These are phyloP conservation scores for Linnaemya vulpina DNA, from an alignment of 2,888 invertebrate species.

Conservation along the genomic window DNA sequence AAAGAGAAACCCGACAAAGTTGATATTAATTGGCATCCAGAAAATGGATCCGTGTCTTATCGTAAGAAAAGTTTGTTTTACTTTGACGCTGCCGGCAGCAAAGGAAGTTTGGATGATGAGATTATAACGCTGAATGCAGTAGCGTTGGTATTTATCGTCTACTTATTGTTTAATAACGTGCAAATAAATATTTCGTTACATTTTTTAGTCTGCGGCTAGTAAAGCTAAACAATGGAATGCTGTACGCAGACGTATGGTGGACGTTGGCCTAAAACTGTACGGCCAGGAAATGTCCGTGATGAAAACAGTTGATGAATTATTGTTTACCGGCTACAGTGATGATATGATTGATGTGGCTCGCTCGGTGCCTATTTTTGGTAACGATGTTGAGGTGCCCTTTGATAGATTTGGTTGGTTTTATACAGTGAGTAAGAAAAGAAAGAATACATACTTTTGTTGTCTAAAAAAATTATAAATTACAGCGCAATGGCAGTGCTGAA, in stretches of 20 bases:
- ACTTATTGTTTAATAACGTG: not conserved
- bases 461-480: slow-evolving; percentile 75
- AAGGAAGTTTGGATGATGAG: slow-evolving; percentile 74
- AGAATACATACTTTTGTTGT: not conserved
- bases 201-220: slow-evolving; percentile 83
- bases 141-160: slow-evolving; percentile 86
- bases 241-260: slow-evolving; percentile 85
- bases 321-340: slow-evolving; percentile 93
- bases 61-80: slow-evolving; percentile 87
- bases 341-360: slow-evolving; percentile 87
- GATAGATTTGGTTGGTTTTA: slow-evolving; percentile 96
- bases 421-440: slow-evolving; percentile 81
- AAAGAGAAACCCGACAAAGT: slow-evolving; percentile 87
- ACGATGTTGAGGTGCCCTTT: slow-evolving; percentile 85
- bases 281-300: slow-evolving; percentile 85
- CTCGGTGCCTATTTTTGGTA: slow-evolving; percentile 84
- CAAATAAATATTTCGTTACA: not conserved
- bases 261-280: slow-evolving; percentile 85
- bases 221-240: slow-evolving; percentile 85
- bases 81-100: slow-evolving; percentile 83
- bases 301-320: slow-evolving; percentile 87
- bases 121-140: slow-evolving; percentile 87
- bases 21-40: slow-evolving; percentile 88
- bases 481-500: slow-evolving; percentile 91
- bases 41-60: slow-evolving; percentile 89